Conservation (phyloP, 2,113 vertebrate species). For the Mustelus asterias region DNA sequence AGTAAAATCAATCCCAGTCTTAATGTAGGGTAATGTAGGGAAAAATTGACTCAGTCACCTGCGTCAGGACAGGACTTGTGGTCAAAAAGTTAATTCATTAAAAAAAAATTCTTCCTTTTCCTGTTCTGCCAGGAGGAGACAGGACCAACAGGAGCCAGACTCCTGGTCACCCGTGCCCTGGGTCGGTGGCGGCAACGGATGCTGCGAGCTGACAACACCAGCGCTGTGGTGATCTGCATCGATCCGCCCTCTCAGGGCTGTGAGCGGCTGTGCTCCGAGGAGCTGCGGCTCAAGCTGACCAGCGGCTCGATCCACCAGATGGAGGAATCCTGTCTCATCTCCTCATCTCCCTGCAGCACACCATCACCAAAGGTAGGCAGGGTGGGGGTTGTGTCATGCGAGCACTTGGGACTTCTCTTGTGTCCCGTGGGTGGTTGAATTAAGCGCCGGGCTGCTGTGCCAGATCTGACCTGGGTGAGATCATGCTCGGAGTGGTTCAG, state of each 20-base stretch:
- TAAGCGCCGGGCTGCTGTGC: background rate
- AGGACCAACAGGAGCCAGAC: slow-evolving; percentile 76
- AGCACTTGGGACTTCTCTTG: background rate
- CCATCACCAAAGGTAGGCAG: slow-evolving; percentile 64
- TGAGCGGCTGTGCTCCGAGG: slow-evolving; percentile 68
- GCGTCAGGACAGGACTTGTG: background rate
- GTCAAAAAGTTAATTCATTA: background rate
- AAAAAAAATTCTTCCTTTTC: background rate
- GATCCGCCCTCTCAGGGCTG: slow-evolving; percentile 59
- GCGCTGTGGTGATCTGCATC: slow-evolving; percentile 86
- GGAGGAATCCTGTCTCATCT: slow-evolving; percentile 53
- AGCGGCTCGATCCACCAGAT: slow-evolving; percentile 67
- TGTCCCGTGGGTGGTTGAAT: background rate
- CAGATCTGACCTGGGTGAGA: background rate
- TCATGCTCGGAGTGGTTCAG: background rate
- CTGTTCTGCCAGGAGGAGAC: slow-evolving; percentile 66
- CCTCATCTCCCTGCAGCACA: slow-evolving; percentile 69
- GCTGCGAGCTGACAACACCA: slow-evolving; percentile 96
- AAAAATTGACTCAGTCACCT: background rate
- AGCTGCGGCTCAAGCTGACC: slow-evolving; percentile 75
- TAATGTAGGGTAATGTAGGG: background rate
- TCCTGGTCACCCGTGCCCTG: slow-evolving; percentile 80
- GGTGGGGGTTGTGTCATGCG: background rate
- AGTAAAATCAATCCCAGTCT: background rate
- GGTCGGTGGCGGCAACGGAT: slow-evolving; percentile 90